Evolutionary conservation across 2,888 invertebrate genomes (phyloP).

Genomic region (Andrena fulva): DNA sequence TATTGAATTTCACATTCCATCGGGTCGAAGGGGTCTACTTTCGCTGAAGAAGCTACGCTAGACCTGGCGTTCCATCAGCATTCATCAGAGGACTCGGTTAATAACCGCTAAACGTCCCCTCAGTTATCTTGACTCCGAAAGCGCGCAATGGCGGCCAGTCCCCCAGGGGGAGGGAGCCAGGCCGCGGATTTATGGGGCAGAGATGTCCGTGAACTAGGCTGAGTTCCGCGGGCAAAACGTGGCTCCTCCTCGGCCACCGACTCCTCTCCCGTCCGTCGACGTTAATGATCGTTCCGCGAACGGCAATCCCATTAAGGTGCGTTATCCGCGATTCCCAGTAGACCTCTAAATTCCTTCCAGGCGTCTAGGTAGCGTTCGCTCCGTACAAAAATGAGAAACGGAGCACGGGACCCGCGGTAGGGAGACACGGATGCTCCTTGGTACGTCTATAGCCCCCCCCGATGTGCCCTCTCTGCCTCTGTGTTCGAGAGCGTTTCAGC

Average conservation of each 20-base stretch:
- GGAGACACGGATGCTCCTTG: background rate
- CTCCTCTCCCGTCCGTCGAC: constrained; percentile 61
- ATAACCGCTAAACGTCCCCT: constrained; percentile 64
- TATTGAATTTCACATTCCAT: too few species aligned
- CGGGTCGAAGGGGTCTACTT: background rate
- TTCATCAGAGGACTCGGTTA: constrained; percentile 50
- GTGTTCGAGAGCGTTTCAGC: constrained; percentile 29
- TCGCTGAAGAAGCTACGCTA: background rate
- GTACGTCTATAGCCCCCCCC: background rate
- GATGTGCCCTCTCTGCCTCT: background rate
- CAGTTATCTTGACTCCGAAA: constrained; percentile 62
- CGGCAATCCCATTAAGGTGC: constrained; percentile 78
- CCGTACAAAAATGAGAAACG: constrained; percentile 7
- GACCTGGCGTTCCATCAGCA: background rate
- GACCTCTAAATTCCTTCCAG: constrained; percentile 77
- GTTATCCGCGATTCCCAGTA: constrained; percentile 75
- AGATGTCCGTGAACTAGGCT: constrained; percentile 53
- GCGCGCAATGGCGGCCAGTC: constrained; percentile 47
- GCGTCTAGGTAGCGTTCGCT: constrained; percentile 50
- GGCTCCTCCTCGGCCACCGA: constrained; percentile 35
- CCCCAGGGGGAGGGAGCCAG: constrained; percentile 45
- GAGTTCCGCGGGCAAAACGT: constrained; percentile 62
- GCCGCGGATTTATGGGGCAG: constrained; percentile 63
- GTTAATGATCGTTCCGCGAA: constrained; percentile 77
- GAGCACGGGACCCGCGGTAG: background rate